A percentile compares a stretch with the other conserved stretches of the same genome.
Evolutionary conservation across 2,797 vertebrate genomes (phyloP).

Genomic region (Schizopygopsis malacanthus): DNA sequence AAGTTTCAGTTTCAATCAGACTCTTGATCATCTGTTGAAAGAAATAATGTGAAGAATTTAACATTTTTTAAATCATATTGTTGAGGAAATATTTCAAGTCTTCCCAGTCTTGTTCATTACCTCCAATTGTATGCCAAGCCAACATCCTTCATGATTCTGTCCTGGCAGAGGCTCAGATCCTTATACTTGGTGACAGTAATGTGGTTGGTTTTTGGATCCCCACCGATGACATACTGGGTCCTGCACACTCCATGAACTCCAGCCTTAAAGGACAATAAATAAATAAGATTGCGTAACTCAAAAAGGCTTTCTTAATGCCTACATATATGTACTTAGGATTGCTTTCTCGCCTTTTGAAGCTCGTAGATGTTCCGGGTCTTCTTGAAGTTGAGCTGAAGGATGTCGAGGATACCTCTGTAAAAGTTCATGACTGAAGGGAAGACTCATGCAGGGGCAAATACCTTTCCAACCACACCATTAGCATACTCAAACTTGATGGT

Average conservation of each 20-base stretch:
- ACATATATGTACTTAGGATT: neutral
- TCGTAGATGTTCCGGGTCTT: conserved; percentile 73
- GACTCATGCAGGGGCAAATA: conserved; percentile 69
- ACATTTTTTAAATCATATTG: too few relatives aligned
- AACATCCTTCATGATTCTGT: conserved; percentile 76
- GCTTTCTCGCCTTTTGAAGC: conserved; percentile 74
- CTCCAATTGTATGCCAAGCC: conserved; percentile 76
- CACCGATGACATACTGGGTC: conserved; percentile 73
- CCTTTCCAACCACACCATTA: conserved; percentile 68
- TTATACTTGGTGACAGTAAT: conserved; percentile 78
- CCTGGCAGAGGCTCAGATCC: conserved; percentile 76
- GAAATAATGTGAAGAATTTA: neutral
- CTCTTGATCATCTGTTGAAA: conserved; percentile 75
- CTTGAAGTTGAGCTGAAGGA: conserved; percentile 75
- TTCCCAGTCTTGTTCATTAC: conserved; percentile 64
- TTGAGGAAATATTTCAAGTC: neutral
- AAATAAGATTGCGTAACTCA: neutral
- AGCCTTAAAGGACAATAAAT: conserved; percentile 63
- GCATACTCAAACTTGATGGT: conserved; percentile 75
- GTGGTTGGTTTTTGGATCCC: conserved; percentile 66
- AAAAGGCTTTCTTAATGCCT: neutral
- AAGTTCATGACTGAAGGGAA: conserved; percentile 71
- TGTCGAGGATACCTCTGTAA: conserved; percentile 72
- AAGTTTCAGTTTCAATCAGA: conserved; percentile 74
- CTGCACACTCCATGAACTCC: conserved; percentile 78